A percentile compares a stretch with the other conserved stretches of the same genome.
Evolutionary conservation across 2,797 vertebrate species (phyloP).

Genomic region (Glyptemys insculpta): DNA sequence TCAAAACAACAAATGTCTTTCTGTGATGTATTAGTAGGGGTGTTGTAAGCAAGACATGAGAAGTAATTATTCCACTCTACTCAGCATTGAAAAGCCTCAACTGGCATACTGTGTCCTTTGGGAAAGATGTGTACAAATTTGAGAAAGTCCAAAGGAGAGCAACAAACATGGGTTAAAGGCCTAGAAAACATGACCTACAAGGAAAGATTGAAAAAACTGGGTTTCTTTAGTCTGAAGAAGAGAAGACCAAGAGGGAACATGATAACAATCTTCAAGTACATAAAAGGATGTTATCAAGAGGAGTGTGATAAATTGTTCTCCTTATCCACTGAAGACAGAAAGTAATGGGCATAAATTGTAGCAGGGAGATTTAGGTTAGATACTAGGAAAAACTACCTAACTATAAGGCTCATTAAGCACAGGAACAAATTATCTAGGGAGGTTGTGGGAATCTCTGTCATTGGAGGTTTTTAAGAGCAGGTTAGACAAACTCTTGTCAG

Average conservation of each 20-base stretch:
- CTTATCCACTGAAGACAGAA: neutral
- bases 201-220: neutral
- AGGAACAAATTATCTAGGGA: neutral
- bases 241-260: neutral
- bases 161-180: neutral
- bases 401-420: neutral
- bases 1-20: neutral
- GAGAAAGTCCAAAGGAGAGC: neutral
- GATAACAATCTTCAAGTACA: neutral
- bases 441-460: neutral
- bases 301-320: neutral
- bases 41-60: neutral
- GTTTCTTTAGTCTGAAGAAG: neutral
- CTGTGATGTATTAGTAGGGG: neutral
- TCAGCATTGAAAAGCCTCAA: neutral
- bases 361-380: neutral
- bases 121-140: neutral
- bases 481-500: neutral
- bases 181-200: neutral
- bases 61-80: neutral
- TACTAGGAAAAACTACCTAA: neutral
- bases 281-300: neutral
- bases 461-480: neutral
- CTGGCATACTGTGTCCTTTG: neutral
- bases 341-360: neutral